These are phyloP conservation scores for Orientallactaga sibirica DNA, from an alignment of 2,797 vertebrate species.

Conservation along the genomic window DNA sequence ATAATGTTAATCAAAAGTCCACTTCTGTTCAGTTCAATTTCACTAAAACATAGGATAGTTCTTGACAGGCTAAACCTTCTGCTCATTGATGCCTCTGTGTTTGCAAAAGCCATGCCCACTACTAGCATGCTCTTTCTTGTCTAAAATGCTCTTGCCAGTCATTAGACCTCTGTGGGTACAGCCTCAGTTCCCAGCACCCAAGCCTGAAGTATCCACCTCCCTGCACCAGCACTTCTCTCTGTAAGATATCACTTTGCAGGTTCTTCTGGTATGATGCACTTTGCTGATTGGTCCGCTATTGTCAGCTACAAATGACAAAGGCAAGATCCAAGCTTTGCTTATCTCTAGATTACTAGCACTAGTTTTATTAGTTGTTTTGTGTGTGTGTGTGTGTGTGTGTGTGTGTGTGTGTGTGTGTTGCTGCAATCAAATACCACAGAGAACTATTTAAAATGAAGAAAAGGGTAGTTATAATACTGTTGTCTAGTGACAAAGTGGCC, in stretches of 20 bases:
- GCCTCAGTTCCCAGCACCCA: not conserved
- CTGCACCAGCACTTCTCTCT: not conserved
- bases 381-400: no score
- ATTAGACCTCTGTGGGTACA: not conserved
- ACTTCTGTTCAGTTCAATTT: not conserved
- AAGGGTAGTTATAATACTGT: no score
- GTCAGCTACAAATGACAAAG: not conserved
- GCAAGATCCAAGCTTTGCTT: not conserved
- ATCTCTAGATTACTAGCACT: not conserved
- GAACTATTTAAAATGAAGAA: no score
- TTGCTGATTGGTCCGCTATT: not conserved
- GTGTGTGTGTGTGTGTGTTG: no score
- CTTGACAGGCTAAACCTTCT: not conserved
- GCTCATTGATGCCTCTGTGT: not conserved
- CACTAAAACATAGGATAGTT: not conserved
- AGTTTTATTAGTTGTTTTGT: no score
- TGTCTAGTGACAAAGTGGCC: no score
- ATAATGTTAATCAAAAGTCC: not conserved
- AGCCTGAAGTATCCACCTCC: not conserved
- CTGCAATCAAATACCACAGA: no score
- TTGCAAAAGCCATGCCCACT: no score
- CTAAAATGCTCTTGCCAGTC: not conserved
- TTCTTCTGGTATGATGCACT: not conserved
- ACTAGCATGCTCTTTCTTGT: not conserved
- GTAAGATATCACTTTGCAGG: rapidly evolving